Percentiles rank a stretch among this genome's conserved stretches.
phyloP scores from a whole-genome alignment of 1,140 invertebrate species.

The Halesus radiatus region DNA sequence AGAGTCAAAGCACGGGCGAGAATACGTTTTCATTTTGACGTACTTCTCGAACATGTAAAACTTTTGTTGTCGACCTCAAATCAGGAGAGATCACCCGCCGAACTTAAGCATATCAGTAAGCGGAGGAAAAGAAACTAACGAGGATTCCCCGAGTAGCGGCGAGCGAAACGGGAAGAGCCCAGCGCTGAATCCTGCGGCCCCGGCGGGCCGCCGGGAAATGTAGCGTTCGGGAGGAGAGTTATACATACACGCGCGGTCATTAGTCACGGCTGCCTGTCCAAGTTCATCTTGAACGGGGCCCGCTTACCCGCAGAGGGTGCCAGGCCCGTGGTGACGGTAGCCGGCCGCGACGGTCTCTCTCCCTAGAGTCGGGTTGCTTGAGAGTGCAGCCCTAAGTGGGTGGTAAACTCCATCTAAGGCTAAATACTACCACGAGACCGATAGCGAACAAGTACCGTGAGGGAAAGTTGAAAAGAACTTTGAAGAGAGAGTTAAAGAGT shows the following conservation, averaged over 20 bases:
- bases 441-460: constrained; percentile 93
- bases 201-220: constrained; percentile 72
- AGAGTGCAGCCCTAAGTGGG: constrained; percentile 88
- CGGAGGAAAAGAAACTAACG: too few relatives aligned
- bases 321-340: constrained; percentile 75
- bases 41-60: constrained; percentile 85
- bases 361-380: constrained; percentile 87
- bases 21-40: too few relatives aligned
- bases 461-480: constrained; percentile 93
- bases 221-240: constrained; percentile 75
- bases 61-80: constrained; percentile 91
- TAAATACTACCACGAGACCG: constrained; percentile 88
- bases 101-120: too few relatives aligned
- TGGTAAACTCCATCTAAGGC: constrained; percentile 89
- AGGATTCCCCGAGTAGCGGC: too few relatives aligned
- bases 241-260: constrained; percentile 53
- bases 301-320: constrained; percentile 79
- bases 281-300: constrained; percentile 81
- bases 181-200: constrained; percentile 70
- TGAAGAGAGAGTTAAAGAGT: constrained; percentile 91
- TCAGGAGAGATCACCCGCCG: constrained; percentile 94
- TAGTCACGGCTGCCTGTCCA: constrained; percentile 66
- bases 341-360: constrained; percentile 71
- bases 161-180: constrained; percentile 87
- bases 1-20: too few relatives aligned